Conservation (phyloP, 2,797 vertebrate genomes). For the Sebastes diaconus region DNA sequence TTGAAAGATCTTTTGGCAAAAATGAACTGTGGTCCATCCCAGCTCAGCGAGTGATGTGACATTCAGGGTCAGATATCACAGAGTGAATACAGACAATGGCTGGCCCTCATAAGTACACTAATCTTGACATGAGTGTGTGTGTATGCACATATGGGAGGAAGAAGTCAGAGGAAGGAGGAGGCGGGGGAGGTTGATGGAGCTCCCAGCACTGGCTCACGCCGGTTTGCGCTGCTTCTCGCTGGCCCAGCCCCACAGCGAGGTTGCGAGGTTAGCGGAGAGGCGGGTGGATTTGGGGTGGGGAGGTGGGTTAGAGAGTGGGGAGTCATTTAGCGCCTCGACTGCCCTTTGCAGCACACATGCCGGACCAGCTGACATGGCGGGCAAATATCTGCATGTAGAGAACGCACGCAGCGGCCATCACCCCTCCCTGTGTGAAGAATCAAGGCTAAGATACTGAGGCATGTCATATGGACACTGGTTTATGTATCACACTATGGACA, state of each 20-base stretch:
- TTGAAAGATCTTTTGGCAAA: neutral
- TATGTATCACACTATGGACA: neutral
- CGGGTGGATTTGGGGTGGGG: constrained; percentile 29
- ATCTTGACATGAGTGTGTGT: neutral
- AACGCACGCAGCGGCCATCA: constrained; percentile 13
- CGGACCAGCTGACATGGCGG: constrained; percentile 19
- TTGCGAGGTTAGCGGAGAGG: constrained; percentile 45
- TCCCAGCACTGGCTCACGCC: constrained; percentile 74
- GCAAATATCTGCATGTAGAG: constrained; percentile 28
- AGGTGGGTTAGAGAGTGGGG: neutral
- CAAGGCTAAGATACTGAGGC: constrained; percentile 1
- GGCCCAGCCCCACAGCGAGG: constrained; percentile 51
- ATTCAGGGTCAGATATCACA: neutral
- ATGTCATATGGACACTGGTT: constrained; percentile 11
- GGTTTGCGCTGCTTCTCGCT: constrained; percentile 78
- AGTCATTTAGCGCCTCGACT: constrained; percentile 42
- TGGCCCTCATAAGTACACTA: constrained; percentile 29
- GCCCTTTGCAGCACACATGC: constrained; percentile 59
- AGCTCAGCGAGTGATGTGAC: neutral
- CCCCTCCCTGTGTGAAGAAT: constrained; percentile 1
- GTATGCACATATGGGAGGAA: constrained; percentile 57
- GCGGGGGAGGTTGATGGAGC: constrained; percentile 40
- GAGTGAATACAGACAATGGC: constrained; percentile 23
- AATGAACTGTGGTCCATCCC: neutral
- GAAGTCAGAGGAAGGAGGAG: constrained; percentile 53